Evolutionary conservation across 1,140 invertebrate species (phyloP).

Genomic region (Drosophila prosaltans): DNA sequence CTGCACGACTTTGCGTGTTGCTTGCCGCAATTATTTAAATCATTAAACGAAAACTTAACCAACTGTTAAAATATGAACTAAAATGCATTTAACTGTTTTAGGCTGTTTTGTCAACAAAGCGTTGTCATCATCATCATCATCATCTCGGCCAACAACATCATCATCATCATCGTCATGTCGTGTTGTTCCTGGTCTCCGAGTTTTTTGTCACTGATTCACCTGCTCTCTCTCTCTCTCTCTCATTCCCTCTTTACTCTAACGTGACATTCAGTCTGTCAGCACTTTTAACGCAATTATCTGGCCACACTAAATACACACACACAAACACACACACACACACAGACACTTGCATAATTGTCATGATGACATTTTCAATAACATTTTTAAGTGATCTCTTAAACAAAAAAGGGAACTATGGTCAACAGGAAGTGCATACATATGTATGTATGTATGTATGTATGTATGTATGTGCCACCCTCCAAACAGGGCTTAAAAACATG

Average conservation of each 20-base stretch:
- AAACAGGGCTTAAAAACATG: too few relatives aligned
- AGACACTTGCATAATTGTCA: slow-evolving; percentile 39
- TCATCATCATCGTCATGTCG: background rate
- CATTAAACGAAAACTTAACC: slow-evolving; percentile 79
- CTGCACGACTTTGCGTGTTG: slow-evolving; percentile 32
- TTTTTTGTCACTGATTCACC: slow-evolving; percentile 39
- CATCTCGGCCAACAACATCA: slow-evolving; percentile 11
- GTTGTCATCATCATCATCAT: slow-evolving; percentile 70
- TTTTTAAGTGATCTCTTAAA: slow-evolving; percentile 17
- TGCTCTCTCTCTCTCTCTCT: slow-evolving; percentile 7
- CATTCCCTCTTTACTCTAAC: slow-evolving; percentile 26
- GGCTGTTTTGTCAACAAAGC: slow-evolving; percentile 77
- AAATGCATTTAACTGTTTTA: slow-evolving; percentile 80
- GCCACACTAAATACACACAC: slow-evolving; percentile 51
- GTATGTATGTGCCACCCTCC: too few relatives aligned
- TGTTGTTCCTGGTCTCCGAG: slow-evolving; percentile 14
- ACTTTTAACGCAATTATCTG: slow-evolving; percentile 72
- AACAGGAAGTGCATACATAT: too few relatives aligned
- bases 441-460: too few relatives aligned
- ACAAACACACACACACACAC: slow-evolving; percentile 22
- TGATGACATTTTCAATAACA: slow-evolving; percentile 48
- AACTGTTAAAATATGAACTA: slow-evolving; percentile 81
- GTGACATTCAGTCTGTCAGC: slow-evolving; percentile 67
- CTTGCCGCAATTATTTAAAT: slow-evolving; percentile 74
- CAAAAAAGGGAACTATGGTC: too few relatives aligned